These are phyloP conservation scores for Siderastrea radians DNA, from an alignment of 92 coral and sea anemone species.

Conservation along the genomic window DNA sequence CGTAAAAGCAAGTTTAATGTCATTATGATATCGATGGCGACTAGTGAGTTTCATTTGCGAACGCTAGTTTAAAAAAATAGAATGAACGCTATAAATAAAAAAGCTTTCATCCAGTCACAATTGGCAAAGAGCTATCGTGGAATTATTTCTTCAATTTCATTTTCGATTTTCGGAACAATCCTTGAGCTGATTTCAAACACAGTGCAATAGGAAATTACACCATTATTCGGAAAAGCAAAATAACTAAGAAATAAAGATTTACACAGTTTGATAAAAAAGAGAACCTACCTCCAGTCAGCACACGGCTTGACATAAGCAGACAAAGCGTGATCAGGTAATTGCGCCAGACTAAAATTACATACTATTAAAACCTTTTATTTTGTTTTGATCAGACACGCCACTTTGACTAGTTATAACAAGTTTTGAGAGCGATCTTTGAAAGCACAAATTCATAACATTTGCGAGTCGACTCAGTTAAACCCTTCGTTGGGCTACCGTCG, in stretches of 20 bases:
- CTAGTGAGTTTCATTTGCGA: neutral
- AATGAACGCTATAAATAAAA: neutral
- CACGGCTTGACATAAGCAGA: conserved; percentile 20
- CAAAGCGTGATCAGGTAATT: conserved; percentile 9
- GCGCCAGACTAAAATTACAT: conserved; percentile 23
- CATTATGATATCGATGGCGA: no score
- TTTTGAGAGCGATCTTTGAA: conserved; percentile 6
- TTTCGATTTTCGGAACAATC: neutral
- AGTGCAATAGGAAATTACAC: neutral
- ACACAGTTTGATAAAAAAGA: neutral
- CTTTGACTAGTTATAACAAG: conserved; percentile 21
- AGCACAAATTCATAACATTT: conserved; percentile 13
- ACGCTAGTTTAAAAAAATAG: neutral
- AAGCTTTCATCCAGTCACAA: neutral
- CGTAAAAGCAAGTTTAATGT: neutral
- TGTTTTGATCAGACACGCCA: conserved; percentile 14
- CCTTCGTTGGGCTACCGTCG: conserved; percentile 38
- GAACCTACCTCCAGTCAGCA: conserved; percentile 19
- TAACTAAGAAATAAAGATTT: neutral
- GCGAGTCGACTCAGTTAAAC: conserved; percentile 41
- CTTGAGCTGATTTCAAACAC: neutral
- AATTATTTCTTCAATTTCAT: neutral
- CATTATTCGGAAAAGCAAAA: neutral
- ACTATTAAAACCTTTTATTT: conserved; percentile 10
- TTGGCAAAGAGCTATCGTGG: neutral